Conservation (phyloP, 2,797 vertebrate species). For the Anabacerthia variegaticeps region DNA sequence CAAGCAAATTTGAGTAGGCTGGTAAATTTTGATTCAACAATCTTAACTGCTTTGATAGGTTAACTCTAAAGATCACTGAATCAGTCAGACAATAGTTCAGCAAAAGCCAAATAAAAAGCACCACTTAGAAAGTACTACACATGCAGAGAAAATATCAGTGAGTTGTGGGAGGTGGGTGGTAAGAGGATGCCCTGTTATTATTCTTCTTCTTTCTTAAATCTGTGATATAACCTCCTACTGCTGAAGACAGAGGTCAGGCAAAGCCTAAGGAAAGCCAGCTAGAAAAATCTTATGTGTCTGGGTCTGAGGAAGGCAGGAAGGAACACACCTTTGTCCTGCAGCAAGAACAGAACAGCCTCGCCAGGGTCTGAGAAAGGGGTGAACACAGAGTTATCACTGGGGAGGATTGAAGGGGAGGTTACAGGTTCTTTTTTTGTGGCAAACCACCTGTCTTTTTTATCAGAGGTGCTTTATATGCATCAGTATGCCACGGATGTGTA, state of each 20-base stretch:
- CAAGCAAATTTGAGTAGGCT: slow-evolving; percentile 34
- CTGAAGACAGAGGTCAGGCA: neutral
- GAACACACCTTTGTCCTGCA: neutral
- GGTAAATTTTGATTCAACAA: slow-evolving; percentile 47
- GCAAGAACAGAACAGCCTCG: neutral
- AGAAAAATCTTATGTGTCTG: neutral
- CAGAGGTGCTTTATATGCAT: neutral
- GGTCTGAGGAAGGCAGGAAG: neutral
- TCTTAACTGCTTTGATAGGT: slow-evolving; percentile 9
- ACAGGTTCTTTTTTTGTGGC: neutral
- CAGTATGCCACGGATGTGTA: neutral
- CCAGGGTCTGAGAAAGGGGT: neutral
- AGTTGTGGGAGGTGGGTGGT: neutral
- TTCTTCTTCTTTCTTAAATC: neutral
- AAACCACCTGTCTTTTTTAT: neutral
- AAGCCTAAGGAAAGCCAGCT: neutral
- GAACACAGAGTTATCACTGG: neutral
- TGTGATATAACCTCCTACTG: neutral
- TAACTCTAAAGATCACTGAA: slow-evolving; percentile 37
- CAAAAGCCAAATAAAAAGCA: slow-evolving; percentile 6
- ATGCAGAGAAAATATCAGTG: neutral
- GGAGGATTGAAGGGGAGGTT: neutral
- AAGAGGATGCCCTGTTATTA: neutral
- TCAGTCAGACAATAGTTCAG: neutral
- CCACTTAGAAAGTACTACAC: neutral